Percentiles rank a stretch among this genome's conserved stretches.
Evolutionary conservation across 2,113 vertebrate genomes (phyloP).

Genomic region (Sus scrofa): DNA sequence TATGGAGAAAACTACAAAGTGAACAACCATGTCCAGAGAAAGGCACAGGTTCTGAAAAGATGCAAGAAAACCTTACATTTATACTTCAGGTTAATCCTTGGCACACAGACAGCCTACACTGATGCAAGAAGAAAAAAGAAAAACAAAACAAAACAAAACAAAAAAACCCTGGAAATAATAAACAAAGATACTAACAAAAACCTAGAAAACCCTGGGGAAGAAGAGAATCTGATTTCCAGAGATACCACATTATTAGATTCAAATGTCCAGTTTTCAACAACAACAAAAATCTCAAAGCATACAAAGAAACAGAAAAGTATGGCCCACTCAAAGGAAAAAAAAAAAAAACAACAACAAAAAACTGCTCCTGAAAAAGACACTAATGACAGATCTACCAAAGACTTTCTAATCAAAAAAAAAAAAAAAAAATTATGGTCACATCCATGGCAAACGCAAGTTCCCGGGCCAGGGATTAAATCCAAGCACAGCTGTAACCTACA

Average conservation of each 20-base stretch:
- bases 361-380: not conserved
- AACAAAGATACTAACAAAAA: not conserved
- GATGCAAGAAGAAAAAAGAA: too few relatives aligned
- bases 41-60: not conserved
- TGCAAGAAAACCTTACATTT: not conserved
- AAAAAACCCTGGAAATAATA: not conserved
- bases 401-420: too few relatives aligned
- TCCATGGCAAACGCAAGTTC: too few relatives aligned
- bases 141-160: too few relatives aligned
- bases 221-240: not conserved
- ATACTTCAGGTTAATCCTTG: not conserved
- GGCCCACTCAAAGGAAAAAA: not conserved
- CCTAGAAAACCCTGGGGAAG: not conserved
- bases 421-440: too few relatives aligned
- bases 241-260: not conserved
- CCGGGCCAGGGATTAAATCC: too few relatives aligned
- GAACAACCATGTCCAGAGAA: not conserved
- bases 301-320: slow-evolving; percentile 7
- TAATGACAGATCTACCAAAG: not conserved
- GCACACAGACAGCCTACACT: not conserved
- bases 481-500: too few relatives aligned
- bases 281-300: not conserved
- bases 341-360: not conserved
- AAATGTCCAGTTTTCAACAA: not conserved
- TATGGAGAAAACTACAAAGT: not conserved